These are phyloP conservation scores for Chaunax sp. DNA, from an alignment of 2,797 vertebrate species.

Conservation along the genomic window DNA sequence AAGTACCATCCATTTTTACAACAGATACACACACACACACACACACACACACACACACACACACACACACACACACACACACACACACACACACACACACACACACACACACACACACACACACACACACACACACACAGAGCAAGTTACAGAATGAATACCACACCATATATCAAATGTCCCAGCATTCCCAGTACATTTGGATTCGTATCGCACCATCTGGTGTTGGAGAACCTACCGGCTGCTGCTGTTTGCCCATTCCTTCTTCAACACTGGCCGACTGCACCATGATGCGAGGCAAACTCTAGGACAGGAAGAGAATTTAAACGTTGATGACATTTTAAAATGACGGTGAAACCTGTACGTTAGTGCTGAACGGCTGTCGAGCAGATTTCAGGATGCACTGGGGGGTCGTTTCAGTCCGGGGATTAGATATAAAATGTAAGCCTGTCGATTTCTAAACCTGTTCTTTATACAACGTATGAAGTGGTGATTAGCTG, in stretches of 20 bases:
- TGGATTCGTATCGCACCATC: not conserved
- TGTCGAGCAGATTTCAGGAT: slow-evolving; percentile 23
- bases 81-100: too few species aligned
- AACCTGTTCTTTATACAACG: slow-evolving; percentile 21
- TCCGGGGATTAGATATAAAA: slow-evolving; percentile 14
- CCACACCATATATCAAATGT: not conserved
- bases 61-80: too few species aligned
- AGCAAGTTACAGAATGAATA: not conserved
- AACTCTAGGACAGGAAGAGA: slow-evolving; percentile 41
- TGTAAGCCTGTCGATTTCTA: slow-evolving; percentile 13
- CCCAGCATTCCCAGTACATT: not conserved
- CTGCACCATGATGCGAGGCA: slow-evolving; percentile 79
- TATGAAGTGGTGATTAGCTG: slow-evolving; percentile 30
- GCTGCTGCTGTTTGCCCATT: slow-evolving; percentile 49
- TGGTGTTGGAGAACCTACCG: slow-evolving; percentile 55
- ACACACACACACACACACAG: too few species aligned
- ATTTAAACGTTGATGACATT: not conserved
- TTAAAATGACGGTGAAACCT: slow-evolving; percentile 1
- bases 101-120: too few species aligned
- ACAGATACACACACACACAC: too few species aligned
- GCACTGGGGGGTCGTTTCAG: slow-evolving; percentile 11
- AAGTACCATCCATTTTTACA: too few species aligned
- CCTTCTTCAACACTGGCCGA: slow-evolving; percentile 76
- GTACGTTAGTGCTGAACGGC: not conserved
- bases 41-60: too few species aligned